A percentile compares a stretch with the other conserved stretches of the same genome.
These are phyloP conservation scores for Heliconius hewitsoni DNA, from an alignment of 1,140 invertebrate species.

Conservation along the genomic window DNA sequence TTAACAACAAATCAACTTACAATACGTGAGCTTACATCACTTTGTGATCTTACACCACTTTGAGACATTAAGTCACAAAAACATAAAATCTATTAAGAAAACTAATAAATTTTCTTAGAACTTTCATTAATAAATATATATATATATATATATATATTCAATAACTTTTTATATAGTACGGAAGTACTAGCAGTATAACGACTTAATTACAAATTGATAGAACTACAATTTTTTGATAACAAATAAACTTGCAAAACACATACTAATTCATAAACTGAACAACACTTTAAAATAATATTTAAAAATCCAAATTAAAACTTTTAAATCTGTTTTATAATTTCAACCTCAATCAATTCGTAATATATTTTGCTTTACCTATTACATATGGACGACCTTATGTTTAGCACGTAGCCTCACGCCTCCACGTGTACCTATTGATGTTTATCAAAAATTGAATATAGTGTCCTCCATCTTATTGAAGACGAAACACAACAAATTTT, in stretches of 20 bases:
- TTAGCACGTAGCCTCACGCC: slow-evolving; percentile 28
- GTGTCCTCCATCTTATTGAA: slow-evolving; percentile 22
- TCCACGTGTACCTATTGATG: slow-evolving; percentile 33
- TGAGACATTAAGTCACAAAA: not conserved
- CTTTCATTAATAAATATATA: too few species aligned
- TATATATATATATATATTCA: too few species aligned
- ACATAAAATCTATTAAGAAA: too few species aligned
- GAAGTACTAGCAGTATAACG: not conserved
- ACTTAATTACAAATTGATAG: not conserved
- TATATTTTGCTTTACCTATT: not conserved
- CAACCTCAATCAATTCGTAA: not conserved
- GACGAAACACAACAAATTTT: not conserved
- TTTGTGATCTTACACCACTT: not conserved
- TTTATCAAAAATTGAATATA: slow-evolving; percentile 33
- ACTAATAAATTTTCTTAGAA: too few species aligned
- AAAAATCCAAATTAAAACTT: not conserved
- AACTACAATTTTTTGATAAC: not conserved
- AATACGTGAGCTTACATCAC: not conserved
- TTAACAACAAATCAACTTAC: not conserved
- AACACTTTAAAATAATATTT: not conserved
- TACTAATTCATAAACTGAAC: too few species aligned
- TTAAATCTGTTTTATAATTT: not conserved
- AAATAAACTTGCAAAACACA: too few species aligned
- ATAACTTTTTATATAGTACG: not conserved
- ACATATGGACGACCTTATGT: slow-evolving; percentile 30